phyloP scores from a whole-genome alignment of 2,888 invertebrate genomes.

The Cephus sareptanus region DNA sequence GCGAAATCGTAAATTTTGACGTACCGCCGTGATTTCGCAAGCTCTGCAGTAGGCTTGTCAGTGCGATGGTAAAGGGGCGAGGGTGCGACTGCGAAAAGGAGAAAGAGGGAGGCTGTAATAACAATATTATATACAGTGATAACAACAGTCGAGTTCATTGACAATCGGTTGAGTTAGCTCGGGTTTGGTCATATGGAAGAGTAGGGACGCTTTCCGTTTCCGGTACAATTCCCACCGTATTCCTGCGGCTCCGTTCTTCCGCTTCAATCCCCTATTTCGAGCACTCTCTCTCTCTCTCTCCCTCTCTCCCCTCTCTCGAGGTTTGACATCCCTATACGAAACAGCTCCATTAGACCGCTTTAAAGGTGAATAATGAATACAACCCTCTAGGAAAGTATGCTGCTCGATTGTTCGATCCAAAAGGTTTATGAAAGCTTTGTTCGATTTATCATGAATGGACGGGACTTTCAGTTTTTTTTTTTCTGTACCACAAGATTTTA shows the following conservation, averaged over 20 bases:
- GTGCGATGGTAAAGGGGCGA: not conserved
- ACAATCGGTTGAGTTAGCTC: conserved; percentile 1
- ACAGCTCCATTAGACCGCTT: not conserved
- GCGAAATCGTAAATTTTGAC: not conserved
- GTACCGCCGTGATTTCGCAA: not conserved
- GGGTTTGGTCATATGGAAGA: conserved; percentile 43
- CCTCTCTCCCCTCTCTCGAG: not conserved
- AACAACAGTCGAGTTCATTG: not conserved
- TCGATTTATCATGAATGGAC: not conserved
- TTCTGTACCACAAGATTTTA: not conserved
- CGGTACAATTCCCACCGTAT: conserved; percentile 45
- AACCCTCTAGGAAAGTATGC: not conserved
- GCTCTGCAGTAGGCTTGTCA: not conserved
- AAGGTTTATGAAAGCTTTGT: not conserved
- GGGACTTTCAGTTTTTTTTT: not conserved
- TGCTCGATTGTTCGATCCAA: not conserved
- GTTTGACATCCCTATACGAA: not conserved
- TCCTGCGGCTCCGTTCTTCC: conserved; percentile 27
- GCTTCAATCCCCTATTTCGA: conserved; percentile 15
- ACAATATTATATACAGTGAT: not conserved
- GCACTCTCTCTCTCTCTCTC: conserved; percentile 8
- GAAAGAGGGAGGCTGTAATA: not conserved
- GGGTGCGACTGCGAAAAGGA: not conserved
- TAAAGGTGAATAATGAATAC: not conserved
- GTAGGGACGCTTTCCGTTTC: conserved; percentile 48